Base-by-base conservation (phyloP, 1,140 invertebrate species). In the Trypoxylus dichotomus region DNA sequence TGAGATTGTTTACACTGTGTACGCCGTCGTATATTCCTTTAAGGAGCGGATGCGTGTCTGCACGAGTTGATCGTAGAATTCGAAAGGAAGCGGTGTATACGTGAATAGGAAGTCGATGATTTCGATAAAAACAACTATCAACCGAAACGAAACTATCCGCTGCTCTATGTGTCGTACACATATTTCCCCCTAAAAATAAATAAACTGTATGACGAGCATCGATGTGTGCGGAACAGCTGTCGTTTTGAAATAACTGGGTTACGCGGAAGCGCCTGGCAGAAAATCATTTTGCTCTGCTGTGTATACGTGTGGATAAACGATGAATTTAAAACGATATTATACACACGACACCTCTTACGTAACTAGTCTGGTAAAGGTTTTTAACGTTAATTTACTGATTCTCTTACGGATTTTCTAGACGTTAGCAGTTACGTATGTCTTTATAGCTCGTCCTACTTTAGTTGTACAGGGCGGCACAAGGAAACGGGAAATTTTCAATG, bases 231-330 rank as follows among this genome's bases (percentile, higher is more conserved):
- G 19, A 68, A 68, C 60, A 68, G 60, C 60, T 68, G 60, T 68
- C 60, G 60, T 68, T 68, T 24, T 24, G 60, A 68, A 68, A 68
- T 68, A 68, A 68, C 60, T 68, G 27, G 60, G 60, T 68, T 68
- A 68, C 60, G 24, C 10, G 21, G 60, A 24, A 68, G 27, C 60
- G 60, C 60, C 24, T 29, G 60, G 60, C 60, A 25, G 24, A 68
- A 68, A 29, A 68, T 68, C 60, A 68, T 68, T 68, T 24, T 29
- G 60, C 3, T 19, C 7, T 60, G 15, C n/a, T 42, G 41, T 42
- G 11, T 42, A 11, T 43, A 43, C 42, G 19, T 19, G 47, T 54
- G 47, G 15, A 54, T 54, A 13, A 68, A 68, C 21, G 60, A 68
- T 68, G 24, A 68, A 68, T 29, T 68, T 68, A 13, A 24, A 8